Evolutionary conservation across 2,888 invertebrate species (phyloP).

Genomic region (Crocallis elinguaria): DNA sequence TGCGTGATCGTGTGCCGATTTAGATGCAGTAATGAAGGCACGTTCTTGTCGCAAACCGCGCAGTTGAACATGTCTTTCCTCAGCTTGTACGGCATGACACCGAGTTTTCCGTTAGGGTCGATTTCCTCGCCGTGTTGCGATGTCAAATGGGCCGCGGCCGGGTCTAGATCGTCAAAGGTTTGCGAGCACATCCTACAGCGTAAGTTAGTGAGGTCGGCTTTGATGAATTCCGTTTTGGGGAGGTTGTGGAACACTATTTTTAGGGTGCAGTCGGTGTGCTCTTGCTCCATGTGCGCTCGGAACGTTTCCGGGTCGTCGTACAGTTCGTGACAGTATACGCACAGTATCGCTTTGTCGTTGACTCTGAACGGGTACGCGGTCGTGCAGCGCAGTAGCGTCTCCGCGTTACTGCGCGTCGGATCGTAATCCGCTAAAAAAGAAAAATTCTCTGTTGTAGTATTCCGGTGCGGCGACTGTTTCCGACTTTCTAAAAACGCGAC

Average conservation of each 20-base stretch:
- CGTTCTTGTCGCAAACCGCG: conserved; percentile 65
- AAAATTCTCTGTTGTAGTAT: conserved; percentile 51
- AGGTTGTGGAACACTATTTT: conserved; percentile 70
- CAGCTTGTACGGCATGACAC: conserved; percentile 71
- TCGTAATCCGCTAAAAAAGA: conserved; percentile 77
- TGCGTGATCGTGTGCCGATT: conserved; percentile 75
- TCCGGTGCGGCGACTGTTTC: conserved; percentile 15
- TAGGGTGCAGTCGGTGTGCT: conserved; percentile 64
- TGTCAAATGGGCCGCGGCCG: conserved; percentile 58
- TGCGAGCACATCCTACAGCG: conserved; percentile 61
- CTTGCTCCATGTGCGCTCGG: conserved; percentile 64
- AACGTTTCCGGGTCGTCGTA: conserved; percentile 68
- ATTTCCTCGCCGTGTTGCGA: conserved; percentile 51
- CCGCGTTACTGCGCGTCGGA: conserved; percentile 72
- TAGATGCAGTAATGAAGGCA: conserved; percentile 67
- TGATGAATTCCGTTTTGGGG: conserved; percentile 72
- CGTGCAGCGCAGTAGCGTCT: conserved; percentile 66
- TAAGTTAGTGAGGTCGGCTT: conserved; percentile 67
- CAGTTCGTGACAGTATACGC: conserved; percentile 75
- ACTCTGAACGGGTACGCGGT: conserved; percentile 78
- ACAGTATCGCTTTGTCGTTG: conserved; percentile 73
- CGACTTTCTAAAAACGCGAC: background rate
- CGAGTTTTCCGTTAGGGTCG: conserved; percentile 56
- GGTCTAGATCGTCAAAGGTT: conserved; percentile 50
- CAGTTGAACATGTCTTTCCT: conserved; percentile 62